These are phyloP conservation scores for Cephus cinctus DNA, from an alignment of 1,140 invertebrate genomes.

Conservation along the genomic window DNA sequence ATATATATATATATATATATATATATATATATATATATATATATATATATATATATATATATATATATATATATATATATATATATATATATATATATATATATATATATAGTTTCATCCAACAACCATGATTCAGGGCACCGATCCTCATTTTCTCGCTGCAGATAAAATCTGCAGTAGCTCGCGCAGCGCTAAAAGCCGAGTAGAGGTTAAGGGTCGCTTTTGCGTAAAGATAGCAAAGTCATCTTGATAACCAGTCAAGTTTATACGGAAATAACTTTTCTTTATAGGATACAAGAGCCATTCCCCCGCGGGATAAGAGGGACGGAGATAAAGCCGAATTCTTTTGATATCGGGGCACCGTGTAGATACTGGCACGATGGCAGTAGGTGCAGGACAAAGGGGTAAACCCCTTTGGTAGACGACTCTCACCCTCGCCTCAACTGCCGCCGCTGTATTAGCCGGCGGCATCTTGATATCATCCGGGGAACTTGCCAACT, in stretches of 20 bases:
- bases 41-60: no score
- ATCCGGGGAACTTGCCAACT: slow-evolving; percentile 44
- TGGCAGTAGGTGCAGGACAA: slow-evolving; percentile 22
- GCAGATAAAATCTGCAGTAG: neutral
- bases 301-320: slow-evolving; percentile 27
- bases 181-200: slow-evolving; percentile 10
- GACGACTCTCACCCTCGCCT: slow-evolving; percentile 20
- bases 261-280: slow-evolving; percentile 33
- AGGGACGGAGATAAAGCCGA: slow-evolving; percentile 31
- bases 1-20: no score
- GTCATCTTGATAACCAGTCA: slow-evolving; percentile 8
- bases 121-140: no score
- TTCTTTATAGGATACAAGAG: slow-evolving; percentile 38
- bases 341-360: slow-evolving; percentile 28
- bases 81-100: no score
- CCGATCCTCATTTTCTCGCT: no score
- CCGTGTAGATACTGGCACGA: neutral
- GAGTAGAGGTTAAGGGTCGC: slow-evolving; percentile 15
- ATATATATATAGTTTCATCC: no score
- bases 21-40: no score
- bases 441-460: slow-evolving; percentile 33
- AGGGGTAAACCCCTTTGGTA: slow-evolving; percentile 14
- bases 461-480: slow-evolving; percentile 43
- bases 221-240: slow-evolving; percentile 14
- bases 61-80: no score